A percentile compares a stretch with the other conserved stretches of the same genome.
phyloP scores from a whole-genome alignment of 1,140 invertebrate species.

The Hyposmocoma kahamanoa region DNA sequence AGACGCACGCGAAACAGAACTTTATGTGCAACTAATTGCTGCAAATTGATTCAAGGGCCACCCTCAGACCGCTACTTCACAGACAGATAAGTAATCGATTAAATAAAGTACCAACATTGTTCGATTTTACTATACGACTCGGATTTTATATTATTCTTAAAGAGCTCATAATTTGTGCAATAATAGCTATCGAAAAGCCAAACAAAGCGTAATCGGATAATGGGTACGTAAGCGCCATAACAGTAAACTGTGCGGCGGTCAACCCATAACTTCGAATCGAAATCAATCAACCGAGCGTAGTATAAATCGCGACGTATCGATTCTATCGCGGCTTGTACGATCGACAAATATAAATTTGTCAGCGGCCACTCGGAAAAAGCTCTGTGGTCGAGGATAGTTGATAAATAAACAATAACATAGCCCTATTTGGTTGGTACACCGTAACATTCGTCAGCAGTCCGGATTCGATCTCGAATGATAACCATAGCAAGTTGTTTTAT shows the following conservation, averaged over 20 bases:
- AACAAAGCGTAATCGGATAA: slow-evolving; percentile 33
- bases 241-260: slow-evolving; percentile 32
- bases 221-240: slow-evolving; percentile 23
- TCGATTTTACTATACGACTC: too few species aligned
- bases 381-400: slow-evolving; percentile 26
- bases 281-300: slow-evolving; percentile 57
- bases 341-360: slow-evolving; percentile 72
- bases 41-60: too few species aligned
- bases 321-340: slow-evolving; percentile 52
- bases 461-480: slow-evolving; percentile 40
- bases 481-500: slow-evolving; percentile 17
- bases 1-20: too few species aligned
- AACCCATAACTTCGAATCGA: slow-evolving; percentile 24
- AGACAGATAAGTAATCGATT: too few species aligned
- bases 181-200: background rate
- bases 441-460: slow-evolving; percentile 26
- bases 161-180: too few species aligned
- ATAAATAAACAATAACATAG: slow-evolving; percentile 68
- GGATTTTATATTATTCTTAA: too few species aligned
- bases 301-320: slow-evolving; percentile 60
- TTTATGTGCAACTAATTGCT: too few species aligned
- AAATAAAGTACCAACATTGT: too few species aligned
- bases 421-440: slow-evolving; percentile 48
- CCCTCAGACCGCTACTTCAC: too few species aligned
- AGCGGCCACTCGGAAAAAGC: slow-evolving; percentile 52